phyloP scores from a whole-genome alignment of 2,888 invertebrate genomes.

The Periphyllus acericola region DNA sequence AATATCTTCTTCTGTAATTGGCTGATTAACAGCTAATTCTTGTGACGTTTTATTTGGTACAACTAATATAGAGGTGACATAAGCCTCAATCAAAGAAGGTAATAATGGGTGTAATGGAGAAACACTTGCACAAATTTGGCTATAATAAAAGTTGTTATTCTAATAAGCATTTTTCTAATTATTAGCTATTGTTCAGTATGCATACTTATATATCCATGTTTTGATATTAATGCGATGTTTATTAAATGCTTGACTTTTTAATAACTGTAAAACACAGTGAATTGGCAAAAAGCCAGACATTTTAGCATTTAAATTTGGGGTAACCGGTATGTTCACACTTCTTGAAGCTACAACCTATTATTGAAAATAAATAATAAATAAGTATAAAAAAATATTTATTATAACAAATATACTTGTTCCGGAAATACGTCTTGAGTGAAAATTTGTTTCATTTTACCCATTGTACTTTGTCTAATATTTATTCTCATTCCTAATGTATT shows the following conservation, averaged over 20 bases:
- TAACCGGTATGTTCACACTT: slow-evolving; percentile 96
- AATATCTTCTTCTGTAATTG: slow-evolving; percentile 90
- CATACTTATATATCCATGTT: slow-evolving; percentile 87
- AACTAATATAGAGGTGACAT: slow-evolving; percentile 89
- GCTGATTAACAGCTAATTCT: slow-evolving; percentile 86
- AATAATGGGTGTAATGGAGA: slow-evolving; percentile 94
- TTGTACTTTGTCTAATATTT: slow-evolving; percentile 81
- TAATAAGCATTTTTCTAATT: neutral
- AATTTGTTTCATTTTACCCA: slow-evolving; percentile 88
- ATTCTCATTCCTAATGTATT: slow-evolving; percentile 96
- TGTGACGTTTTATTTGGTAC: slow-evolving; percentile 74
- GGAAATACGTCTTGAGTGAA: slow-evolving; percentile 97
- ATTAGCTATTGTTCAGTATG: slow-evolving; percentile 1
- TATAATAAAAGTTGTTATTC: slow-evolving; percentile 67
- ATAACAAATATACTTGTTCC: slow-evolving; percentile 76
- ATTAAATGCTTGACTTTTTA: slow-evolving; percentile 93
- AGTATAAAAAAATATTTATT: neutral
- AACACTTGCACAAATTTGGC: slow-evolving; percentile 87
- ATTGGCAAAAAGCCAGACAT: slow-evolving; percentile 93
- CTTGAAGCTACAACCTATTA: slow-evolving; percentile 87
- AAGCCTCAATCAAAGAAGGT: slow-evolving; percentile 92
- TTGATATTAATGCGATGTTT: slow-evolving; percentile 97
- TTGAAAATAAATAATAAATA: slow-evolving; percentile 36
- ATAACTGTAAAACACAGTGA: slow-evolving; percentile 93
- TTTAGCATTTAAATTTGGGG: slow-evolving; percentile 85